phyloP scores from a whole-genome alignment of 2,113 vertebrate genomes.

The sheep (Ovis aries) region ARS-UI_Ramb_v3.0 NC_056080.1:17642001-17642500 shows the following conservation, averaged over 20 bases:
- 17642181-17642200: not conserved
- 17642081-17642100: not conserved
- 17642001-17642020: not conserved
- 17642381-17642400: not conserved
- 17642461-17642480: not conserved
- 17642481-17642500: not conserved
- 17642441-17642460: not conserved
- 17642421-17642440: not conserved
- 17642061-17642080: not conserved
- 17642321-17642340: no score
- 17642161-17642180: not conserved
- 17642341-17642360: not conserved
- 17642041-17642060: not conserved
- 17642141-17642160: not conserved
- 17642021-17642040: not conserved
- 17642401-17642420: not conserved
- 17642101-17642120: not conserved
- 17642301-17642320: no score
- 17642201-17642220: not conserved
- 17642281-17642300: no score
- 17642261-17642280: not conserved
- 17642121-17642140: not conserved
- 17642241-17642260: not conserved
- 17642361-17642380: not conserved
- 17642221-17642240: not conserved